Base-by-base conservation (phyloP, 2,888 invertebrate genomes). In the Platycnemis pennipes region DNA sequence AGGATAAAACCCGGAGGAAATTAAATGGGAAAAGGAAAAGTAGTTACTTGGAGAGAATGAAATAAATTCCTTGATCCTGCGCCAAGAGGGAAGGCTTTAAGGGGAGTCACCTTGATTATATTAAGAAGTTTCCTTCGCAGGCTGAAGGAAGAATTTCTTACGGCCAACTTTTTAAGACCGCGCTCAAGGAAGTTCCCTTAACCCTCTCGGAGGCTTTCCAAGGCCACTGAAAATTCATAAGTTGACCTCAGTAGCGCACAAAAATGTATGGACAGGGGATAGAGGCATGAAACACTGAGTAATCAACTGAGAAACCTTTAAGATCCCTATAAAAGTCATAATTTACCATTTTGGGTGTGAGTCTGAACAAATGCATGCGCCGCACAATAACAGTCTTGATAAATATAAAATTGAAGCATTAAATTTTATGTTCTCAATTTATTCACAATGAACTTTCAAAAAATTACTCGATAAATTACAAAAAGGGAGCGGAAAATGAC, bases 151-250 rank as follows among this genome's bases (percentile, higher is more conserved):
- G 77, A 37, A 77, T 37, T 77, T 37, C 63, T 13, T 13, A 77
- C 31, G 77, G 77, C 77, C 31, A 77, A 77, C 77, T 77, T 77
- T 37, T 77, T 77, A 77, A 77, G 77, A 31, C 77, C 77, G 37
- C 77, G 77, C 77, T 77, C 26, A 77, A 37, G 77, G 22, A 77
- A 77, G 77, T 77, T 77, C 11, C 77, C 77, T 37, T 77, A 77
- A 77, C 77, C 37, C 77, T 77, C 26, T 37, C 37, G 77, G 77
- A 77, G 77, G 77, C 77, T 77, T 77, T 77, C 77, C 37, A 77
- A 77, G 77, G 77, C 37, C 77, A 77, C 77, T 77, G 77, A 77
- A 77, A 77, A 77, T 77, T 77, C 77, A 77, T 77, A 77, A 77
- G 77, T 77, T 77, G 77, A 77, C 77, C 77, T 77, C 37, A 77